Conservation (phyloP, 2,113 vertebrate genomes). For the Crocuta crocuta region DNA sequence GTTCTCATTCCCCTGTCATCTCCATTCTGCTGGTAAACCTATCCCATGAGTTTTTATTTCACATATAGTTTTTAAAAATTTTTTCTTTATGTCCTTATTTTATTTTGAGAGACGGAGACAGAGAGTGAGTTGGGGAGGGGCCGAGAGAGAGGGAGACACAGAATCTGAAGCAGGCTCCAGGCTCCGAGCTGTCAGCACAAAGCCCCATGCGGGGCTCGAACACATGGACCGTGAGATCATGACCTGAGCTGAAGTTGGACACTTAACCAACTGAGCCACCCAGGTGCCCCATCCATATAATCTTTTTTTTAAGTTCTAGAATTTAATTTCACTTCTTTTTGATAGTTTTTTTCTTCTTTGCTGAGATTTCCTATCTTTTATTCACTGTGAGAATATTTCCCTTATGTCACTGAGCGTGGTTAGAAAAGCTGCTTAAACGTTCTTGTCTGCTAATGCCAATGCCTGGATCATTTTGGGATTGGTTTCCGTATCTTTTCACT, state of each 20-base stretch:
- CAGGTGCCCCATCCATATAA: not conserved
- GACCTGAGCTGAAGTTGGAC: no score
- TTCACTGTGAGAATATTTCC: not conserved
- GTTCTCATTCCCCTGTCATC: not conserved
- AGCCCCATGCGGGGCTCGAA: no score
- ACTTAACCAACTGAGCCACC: no score
- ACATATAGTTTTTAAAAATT: not conserved
- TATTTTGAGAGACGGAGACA: no score
- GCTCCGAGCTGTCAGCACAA: no score
- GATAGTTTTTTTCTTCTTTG: not conserved
- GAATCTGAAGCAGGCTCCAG: no score
- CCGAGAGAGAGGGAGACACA: no score
- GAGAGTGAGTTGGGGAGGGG: no score
- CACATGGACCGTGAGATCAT: no score
- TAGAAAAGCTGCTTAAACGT: not conserved
- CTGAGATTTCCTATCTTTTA: not conserved
- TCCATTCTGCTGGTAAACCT: not conserved
- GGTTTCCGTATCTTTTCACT: not conserved
- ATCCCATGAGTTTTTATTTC: not conserved
- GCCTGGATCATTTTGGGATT: not conserved
- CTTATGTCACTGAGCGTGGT: not conserved
- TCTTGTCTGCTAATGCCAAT: not conserved
- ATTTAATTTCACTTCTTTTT: slow-evolving; percentile 1
- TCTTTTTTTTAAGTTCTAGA: not conserved
- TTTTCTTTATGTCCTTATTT: no score